Conservation (phyloP, 2,797 vertebrate species). For the Labeo calbasu region DNA sequence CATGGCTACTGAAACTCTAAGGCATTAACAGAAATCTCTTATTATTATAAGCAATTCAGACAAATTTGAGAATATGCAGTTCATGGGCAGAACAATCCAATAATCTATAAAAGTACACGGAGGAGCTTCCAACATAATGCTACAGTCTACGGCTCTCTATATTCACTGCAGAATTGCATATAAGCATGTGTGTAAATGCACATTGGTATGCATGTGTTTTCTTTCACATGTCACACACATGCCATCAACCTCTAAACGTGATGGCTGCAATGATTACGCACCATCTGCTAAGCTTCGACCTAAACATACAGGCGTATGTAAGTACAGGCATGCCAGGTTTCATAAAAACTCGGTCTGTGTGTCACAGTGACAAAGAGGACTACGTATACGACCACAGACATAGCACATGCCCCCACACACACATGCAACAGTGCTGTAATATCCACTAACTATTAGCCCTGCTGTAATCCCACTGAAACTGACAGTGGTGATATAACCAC, state of each 20-base stretch:
- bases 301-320: conserved; percentile 24
- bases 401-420: not conserved
- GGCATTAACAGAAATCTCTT: not conserved
- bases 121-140: not conserved
- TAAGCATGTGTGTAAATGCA: conserved; percentile 4
- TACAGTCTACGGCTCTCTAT: conserved; percentile 30
- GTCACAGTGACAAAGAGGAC: conserved; percentile 48
- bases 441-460: conserved; percentile 39
- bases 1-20: not conserved
- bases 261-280: conserved; percentile 48
- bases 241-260: conserved; percentile 30
- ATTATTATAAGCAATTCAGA: not conserved
- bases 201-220: conserved; percentile 9
- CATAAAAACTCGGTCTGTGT: conserved; percentile 50
- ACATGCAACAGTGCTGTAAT: conserved; percentile 29
- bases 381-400: conserved; percentile 20
- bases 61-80: not conserved
- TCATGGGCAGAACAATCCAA: not conserved
- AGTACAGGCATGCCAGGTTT: conserved; percentile 34
- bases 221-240: conserved; percentile 21
- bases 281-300: conserved; percentile 54
- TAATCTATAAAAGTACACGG: not conserved
- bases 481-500: conserved; percentile 9
- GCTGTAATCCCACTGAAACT: conserved; percentile 33
- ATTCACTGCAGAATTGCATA: conserved; percentile 30